Evolutionary conservation across 1,140 invertebrate genomes (phyloP), one percentile per base, ranked within the genome.

Genomic region (Drosophila nigrodunni): DNA sequence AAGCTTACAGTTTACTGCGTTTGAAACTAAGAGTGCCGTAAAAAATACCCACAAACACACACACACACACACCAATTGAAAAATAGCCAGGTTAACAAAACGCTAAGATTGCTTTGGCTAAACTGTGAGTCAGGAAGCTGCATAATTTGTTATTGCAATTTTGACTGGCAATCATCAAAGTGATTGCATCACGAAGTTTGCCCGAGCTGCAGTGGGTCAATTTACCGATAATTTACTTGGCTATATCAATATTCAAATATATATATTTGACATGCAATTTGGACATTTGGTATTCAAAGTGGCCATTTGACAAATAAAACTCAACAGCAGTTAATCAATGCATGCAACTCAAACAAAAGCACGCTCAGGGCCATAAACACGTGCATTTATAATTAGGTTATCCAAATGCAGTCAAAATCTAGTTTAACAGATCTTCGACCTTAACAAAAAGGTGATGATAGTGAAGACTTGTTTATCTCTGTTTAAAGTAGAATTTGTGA

Each of bases 1-100:
- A 62, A 25, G 61, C 69, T 49, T 30, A 66, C 60, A 58, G 25
- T 44, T 55, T 46, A 55, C 72, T 70, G 77, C 72, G 72, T 87
- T 71, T 59, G 77, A 88, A 86, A 86, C 82, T 54, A 87, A 86
- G 66, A 87, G 79, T 82, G 75, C 71, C 52, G 60, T 74, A 54
- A 62, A 44, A 83, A 46, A 77, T 65, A 49, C 37, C 46, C 58
- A 57, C 41, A 65, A n/a, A 70, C 11, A 55, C 13, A 55, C 30
- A 55, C 13, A 55, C 30, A 55, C 30, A 37, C 10, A 30, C 18
- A 15, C 46, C 69, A 81, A 69, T 78, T 73, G 67, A 75, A 80
- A 85, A 85, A 70, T 58, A 65, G 66, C 68, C 75, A 62, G 55
- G 18, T 58, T 37, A 43, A 58, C 65, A 66, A 72, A 70, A 57